Evolutionary conservation across 1,140 invertebrate genomes (phyloP), one percentile per base, ranked within the genome.

Genomic region (Heliconius congener): DNA sequence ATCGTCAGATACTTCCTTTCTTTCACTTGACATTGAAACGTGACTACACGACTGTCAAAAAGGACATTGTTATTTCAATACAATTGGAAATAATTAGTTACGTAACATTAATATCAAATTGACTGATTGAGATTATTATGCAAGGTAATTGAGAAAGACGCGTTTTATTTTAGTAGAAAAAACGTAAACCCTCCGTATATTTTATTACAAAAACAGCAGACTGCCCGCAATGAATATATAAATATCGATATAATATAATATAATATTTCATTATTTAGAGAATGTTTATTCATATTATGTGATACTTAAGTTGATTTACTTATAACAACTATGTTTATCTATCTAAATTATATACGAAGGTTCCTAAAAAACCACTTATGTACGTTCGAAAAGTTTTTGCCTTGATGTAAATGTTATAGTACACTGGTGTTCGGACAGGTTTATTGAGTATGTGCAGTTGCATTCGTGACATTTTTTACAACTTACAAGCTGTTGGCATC

Each of bases 1-100:
- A 87, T 86, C 84, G 74, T 78, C 60, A 74, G 72, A 85, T 83
- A 90, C 84, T 85, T 90, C 85, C 86, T 88, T 86, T 93, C 91
- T 91, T 90, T 94, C 89, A 92, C 88, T 94, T 94, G 91, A 94
- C 91, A 94, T 93, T 94, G 92, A 87, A 84, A 87, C 85, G 84
- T 88, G 89, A 90, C 86, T 86, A 80, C 71, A 75, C 50, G 18
- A 79, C n/a, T 72, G 77, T 76, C 70, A 85, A 83, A 77, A 85
- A 90, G 88, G 86, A 93, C 91, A 89, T 89, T 91, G 87, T 88
- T 88, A 85, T 84, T 87, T 81, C 74, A 71, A 39, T 52, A 80
- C 27, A 71, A 42, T 75, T 27, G 74, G 42, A 76, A 76, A 71
- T 55, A 75, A 11, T 70, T 60, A 71, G 74, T 83, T 79, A 79